Percentiles rank a stretch among this genome's conserved stretches.
These are phyloP conservation scores for Lagopus leucura DNA, from an alignment of 2,113 vertebrate species.

Conservation along the genomic window DNA sequence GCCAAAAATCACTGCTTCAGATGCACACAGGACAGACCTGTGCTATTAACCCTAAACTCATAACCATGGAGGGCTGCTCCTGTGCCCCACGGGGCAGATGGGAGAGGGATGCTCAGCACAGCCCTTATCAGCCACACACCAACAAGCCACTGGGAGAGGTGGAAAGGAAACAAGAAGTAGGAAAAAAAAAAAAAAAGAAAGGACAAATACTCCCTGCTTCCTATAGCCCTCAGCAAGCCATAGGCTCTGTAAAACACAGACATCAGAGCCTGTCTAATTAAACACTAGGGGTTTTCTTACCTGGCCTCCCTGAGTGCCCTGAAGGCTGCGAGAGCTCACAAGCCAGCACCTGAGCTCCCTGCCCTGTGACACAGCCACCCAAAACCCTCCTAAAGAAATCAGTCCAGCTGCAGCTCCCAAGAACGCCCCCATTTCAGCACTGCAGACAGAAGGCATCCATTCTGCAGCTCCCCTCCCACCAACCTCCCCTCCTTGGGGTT, in stretches of 20 bases:
- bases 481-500: rapidly evolving
- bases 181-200: not conserved
- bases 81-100: rapidly evolving
- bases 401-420: not conserved
- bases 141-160: not conserved
- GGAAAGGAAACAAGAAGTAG: not conserved
- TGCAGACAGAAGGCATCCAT: not conserved
- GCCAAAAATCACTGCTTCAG: not conserved
- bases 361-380: not conserved
- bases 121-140: rapidly evolving
- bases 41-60: not conserved
- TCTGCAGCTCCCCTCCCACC: not conserved
- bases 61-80: not conserved
- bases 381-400: not conserved
- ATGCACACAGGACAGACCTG: rapidly evolving
- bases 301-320: not conserved
- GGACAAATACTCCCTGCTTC: not conserved
- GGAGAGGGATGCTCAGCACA: rapidly evolving
- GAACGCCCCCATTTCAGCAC: rapidly evolving
- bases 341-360: not conserved
- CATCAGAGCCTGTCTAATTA: not conserved
- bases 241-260: not conserved
- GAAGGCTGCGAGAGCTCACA: not conserved
- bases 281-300: not conserved
- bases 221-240: not conserved